phyloP scores from a whole-genome alignment of 1,140 invertebrate species.

The Planococcus citri region DNA sequence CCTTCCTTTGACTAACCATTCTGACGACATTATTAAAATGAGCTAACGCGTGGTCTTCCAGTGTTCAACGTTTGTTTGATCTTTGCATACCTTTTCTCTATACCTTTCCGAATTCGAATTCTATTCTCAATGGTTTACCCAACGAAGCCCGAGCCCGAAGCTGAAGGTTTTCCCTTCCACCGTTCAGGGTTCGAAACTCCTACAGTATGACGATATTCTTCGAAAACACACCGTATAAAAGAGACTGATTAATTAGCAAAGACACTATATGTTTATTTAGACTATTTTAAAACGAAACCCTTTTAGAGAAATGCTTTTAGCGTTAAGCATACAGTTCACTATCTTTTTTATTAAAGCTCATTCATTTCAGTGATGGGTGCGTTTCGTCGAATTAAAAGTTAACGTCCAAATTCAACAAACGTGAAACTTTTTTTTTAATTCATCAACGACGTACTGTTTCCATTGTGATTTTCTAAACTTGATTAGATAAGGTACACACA shows the following conservation, averaged over 20 bases:
- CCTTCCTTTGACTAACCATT: conserved; percentile 6
- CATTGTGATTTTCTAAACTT: no score
- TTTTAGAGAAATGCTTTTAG: background rate
- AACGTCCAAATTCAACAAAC: no score
- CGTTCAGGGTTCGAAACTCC: no score
- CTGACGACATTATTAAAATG: conserved; percentile 7
- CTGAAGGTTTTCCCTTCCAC: background rate
- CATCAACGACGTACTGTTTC: no score
- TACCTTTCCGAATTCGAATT: background rate
- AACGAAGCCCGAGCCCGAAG: no score
- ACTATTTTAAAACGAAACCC: conserved; percentile 9
- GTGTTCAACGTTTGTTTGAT: background rate
- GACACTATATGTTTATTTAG: background rate
- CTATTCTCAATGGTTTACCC: background rate
- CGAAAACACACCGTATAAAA: conserved; percentile 5
- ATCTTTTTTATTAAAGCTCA: background rate
- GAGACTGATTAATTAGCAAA: conserved; percentile 19
- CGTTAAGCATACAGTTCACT: background rate
- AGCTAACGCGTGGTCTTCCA: conserved; percentile 1
- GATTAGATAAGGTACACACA: no score
- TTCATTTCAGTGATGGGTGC: background rate
- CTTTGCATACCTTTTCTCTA: background rate
- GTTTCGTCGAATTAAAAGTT: no score
- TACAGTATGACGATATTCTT: background rate
- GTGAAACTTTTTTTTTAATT: no score